phyloP scores from a whole-genome alignment of 2,888 invertebrate genomes.

The Girardia tigrina region DNA sequence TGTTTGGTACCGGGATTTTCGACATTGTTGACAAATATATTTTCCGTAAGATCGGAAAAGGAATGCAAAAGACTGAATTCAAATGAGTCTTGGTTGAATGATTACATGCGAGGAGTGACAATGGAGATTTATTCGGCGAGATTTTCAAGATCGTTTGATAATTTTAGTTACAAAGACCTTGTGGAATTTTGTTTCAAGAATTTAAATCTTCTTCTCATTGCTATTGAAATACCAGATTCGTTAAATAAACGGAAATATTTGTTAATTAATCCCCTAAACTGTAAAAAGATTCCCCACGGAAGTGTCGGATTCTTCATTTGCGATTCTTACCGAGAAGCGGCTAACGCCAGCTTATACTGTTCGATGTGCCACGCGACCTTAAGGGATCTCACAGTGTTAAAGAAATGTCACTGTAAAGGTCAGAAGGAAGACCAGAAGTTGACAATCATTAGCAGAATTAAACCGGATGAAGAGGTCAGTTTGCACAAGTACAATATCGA shows the following conservation, averaged over 20 bases:
- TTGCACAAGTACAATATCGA: not conserved
- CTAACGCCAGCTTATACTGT: constrained; percentile 33
- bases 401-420: constrained; percentile 23
- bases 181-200: constrained; percentile 95
- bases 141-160: constrained; percentile 70
- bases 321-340: constrained; percentile 91
- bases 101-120: constrained; percentile 40
- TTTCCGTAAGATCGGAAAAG: constrained; percentile 50
- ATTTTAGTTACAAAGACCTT: constrained; percentile 94
- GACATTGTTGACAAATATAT: constrained; percentile 97
- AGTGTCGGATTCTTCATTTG: constrained; percentile 98
- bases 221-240: constrained; percentile 63
- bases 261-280: not conserved
- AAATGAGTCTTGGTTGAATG: constrained; percentile 33
- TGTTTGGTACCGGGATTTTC: constrained; percentile 95
- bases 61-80: constrained; percentile 1
- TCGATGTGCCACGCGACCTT: constrained; percentile 30
- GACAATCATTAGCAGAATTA: not conserved
- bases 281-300: constrained; percentile 38
- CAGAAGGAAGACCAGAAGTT: not conserved
- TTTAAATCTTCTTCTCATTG: constrained; percentile 77
- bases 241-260: not conserved
- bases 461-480: constrained; percentile 3
- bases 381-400: constrained; percentile 18
- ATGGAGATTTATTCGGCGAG: constrained; percentile 41